Evolutionary conservation across 2,888 invertebrate genomes (phyloP).

Genomic region (Acanthosoma haemorrhoidale): DNA sequence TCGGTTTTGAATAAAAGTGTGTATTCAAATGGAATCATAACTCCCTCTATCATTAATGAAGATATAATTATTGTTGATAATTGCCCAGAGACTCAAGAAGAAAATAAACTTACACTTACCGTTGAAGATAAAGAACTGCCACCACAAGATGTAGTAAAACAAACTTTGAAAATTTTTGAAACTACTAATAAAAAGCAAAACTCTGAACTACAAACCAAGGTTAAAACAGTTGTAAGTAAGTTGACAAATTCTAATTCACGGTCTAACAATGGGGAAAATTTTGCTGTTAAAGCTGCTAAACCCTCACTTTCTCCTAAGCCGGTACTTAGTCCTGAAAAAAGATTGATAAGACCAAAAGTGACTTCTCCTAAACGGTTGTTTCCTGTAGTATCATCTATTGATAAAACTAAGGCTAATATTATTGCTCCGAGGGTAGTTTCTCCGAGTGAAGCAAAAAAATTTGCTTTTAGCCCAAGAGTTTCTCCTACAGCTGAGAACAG

Average conservation of each 20-base stretch:
- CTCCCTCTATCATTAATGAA: conserved; percentile 42
- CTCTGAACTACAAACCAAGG: conserved; percentile 17
- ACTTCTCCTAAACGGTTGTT: conserved; percentile 10
- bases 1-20: background rate
- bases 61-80: conserved; percentile 46
- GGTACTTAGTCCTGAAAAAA: conserved; percentile 40
- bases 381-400: conserved; percentile 30
- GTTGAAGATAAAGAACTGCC: conserved; percentile 61
- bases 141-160: conserved; percentile 82
- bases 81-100: conserved; percentile 27
- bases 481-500: conserved; percentile 6
- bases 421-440: conserved; percentile 7
- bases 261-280: background rate
- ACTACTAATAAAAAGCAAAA: conserved; percentile 40
- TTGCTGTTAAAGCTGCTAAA: conserved; percentile 43
- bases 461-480: conserved; percentile 12
- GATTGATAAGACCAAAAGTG: conserved; percentile 18
- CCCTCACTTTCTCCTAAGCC: conserved; percentile 51
- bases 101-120: conserved; percentile 1
- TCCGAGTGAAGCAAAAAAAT: conserved; percentile 21
- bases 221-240: conserved; percentile 30
- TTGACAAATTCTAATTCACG: conserved; percentile 23
- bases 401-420: conserved; percentile 20
- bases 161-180: conserved; percentile 80
- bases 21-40: conserved; percentile 27